Percentiles rank a stretch among this genome's conserved stretches.
Conservation (phyloP, 2,113 vertebrate species). For the Tetrax tetrax region DNA sequence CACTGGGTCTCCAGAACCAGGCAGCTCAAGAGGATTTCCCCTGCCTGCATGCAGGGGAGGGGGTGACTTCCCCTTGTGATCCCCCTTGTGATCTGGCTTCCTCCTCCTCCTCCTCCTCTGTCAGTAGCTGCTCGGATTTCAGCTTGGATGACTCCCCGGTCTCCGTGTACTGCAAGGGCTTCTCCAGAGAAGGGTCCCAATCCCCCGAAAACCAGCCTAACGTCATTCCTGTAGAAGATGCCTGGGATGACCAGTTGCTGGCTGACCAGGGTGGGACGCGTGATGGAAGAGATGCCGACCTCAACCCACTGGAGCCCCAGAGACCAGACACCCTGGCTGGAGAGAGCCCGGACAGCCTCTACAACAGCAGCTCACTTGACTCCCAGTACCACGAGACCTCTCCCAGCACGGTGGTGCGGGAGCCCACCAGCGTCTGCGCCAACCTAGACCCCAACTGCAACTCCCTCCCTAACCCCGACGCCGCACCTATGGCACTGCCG, state of each 20-base stretch:
- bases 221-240: slow-evolving; percentile 23
- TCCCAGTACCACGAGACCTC: background rate
- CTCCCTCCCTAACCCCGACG: background rate
- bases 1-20: slow-evolving; percentile 30
- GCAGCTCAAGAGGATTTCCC: background rate
- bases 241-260: background rate
- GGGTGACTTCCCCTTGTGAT: slow-evolving; percentile 84
- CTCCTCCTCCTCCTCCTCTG: slow-evolving; percentile 82
- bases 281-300: background rate
- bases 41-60: slow-evolving; percentile 70
- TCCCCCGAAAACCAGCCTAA: slow-evolving; percentile 47
- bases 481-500: accelerated
- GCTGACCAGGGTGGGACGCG: background rate
- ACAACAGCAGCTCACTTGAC: slow-evolving; percentile 46
- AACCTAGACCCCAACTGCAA: slow-evolving; percentile 78
- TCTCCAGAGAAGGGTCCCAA: slow-evolving; percentile 63
- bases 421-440: background rate
- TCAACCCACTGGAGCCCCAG: background rate
- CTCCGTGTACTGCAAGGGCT: slow-evolving; percentile 77
- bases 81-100: slow-evolving; percentile 83
- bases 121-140: slow-evolving; percentile 93
- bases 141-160: slow-evolving; percentile 87
- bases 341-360: slow-evolving; percentile 74
- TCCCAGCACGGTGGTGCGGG: background rate
- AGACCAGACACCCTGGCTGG: accelerated